Evolutionary conservation across 2,113 vertebrate species (phyloP).

Genomic region (Furnarius figulus): DNA sequence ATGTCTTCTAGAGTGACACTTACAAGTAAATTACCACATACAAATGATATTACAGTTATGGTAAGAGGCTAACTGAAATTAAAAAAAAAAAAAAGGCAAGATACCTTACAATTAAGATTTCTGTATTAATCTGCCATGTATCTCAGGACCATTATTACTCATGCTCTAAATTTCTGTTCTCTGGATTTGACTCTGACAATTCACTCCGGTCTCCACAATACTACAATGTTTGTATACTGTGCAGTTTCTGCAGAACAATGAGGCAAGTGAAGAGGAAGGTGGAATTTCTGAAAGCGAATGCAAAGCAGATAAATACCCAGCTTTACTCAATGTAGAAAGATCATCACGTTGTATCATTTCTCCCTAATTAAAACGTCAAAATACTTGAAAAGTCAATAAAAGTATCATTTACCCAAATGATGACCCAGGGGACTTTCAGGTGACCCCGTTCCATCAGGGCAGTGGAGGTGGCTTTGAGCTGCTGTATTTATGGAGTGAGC

Average conservation of each 20-base stretch:
- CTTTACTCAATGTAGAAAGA: not conserved
- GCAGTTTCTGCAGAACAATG: not conserved
- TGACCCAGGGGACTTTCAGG: not conserved
- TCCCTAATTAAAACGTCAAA: not conserved
- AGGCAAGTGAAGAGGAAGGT: not conserved
- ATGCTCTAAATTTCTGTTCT: not conserved
- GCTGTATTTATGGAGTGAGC: accelerated
- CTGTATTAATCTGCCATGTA: not conserved
- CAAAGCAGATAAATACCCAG: not conserved
- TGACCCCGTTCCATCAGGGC: not conserved
- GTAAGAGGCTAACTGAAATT: not conserved
- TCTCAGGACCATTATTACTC: not conserved
- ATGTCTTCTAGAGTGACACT: slow-evolving; percentile 41
- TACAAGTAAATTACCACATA: slow-evolving; percentile 45
- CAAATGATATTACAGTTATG: not conserved
- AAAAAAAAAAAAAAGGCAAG: not conserved
- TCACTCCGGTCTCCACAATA: not conserved
- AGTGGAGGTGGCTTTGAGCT: not conserved
- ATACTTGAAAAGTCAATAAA: not conserved
- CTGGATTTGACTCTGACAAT: not conserved
- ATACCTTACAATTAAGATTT: slow-evolving; percentile 1
- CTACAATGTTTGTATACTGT: not conserved
- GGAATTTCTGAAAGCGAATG: not conserved
- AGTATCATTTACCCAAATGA: not conserved
- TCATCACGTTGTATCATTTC: not conserved